phyloP scores from a whole-genome alignment of 2,113 vertebrate genomes.

The Forbesichthys agassizii region DNA sequence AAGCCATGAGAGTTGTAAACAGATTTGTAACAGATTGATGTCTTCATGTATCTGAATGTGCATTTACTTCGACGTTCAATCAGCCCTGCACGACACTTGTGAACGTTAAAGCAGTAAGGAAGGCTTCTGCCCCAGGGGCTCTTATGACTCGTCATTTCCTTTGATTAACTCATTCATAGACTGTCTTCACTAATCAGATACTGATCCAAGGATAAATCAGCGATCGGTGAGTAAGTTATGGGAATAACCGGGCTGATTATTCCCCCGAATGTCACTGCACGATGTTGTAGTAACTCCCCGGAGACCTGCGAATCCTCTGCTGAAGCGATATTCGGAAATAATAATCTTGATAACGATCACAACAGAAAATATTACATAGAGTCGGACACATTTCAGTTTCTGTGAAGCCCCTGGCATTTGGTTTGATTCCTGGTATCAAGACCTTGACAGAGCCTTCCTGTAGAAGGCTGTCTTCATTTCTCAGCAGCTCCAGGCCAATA shows the following conservation, averaged over 20 bases:
- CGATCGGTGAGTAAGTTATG: not conserved
- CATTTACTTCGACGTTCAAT: not conserved
- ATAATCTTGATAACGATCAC: conserved; percentile 4
- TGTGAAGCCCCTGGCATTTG: conserved; percentile 16
- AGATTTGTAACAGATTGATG: conserved; percentile 2
- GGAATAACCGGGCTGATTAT: not conserved
- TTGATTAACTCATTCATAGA: conserved; percentile 9
- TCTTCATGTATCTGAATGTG: not conserved
- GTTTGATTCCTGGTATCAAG: conserved; percentile 12
- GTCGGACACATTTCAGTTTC: conserved; percentile 16
- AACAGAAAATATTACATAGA: conserved; percentile 2
- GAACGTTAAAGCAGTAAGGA: not conserved
- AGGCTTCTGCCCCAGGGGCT: not conserved
- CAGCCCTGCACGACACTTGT: not conserved
- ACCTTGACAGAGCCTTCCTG: conserved; percentile 29
- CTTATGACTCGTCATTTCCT: not conserved
- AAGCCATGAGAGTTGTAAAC: not conserved
- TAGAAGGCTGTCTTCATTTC: conserved; percentile 25
- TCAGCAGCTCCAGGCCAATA: conserved; percentile 40
- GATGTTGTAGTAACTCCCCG: not conserved
- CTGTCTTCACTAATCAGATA: not conserved
- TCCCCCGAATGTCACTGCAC: not conserved
- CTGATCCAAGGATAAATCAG: conserved; percentile 4
- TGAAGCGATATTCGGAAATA: not conserved
- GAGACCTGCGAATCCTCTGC: not conserved